Base-by-base conservation (phyloP, 1,140 invertebrate genomes). In the Orchesella cincta region DNA sequence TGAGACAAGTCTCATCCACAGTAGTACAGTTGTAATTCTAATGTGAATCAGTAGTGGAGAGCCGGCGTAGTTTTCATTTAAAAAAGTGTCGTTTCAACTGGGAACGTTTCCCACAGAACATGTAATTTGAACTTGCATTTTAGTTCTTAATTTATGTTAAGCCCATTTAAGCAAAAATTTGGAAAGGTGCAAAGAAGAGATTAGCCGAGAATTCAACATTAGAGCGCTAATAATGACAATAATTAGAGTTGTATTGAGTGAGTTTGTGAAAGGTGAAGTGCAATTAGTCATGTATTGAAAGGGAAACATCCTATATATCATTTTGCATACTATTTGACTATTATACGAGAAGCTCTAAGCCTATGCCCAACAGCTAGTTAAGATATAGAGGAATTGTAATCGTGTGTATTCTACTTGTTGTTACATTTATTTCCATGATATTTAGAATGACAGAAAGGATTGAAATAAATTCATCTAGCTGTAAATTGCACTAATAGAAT, bases 91-190 rank as follows among this genome's bases (percentile, higher is more conserved):
- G 39, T 46, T 46, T 20, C 8, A 46, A 46, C 20, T 31, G 62
- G 62, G 62, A 67, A 67, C 62, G 31, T 3, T 67, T 67, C 62
- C 14, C 62, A 67, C 29, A 67, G 1, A 67, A 33, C 62, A 2
- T 67, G 31, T 33, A 67, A 67, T 67, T 67, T 67, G 26, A 14
- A n/a, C 8, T 62, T 12, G 23, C 16, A 62, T 62, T 62, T 26
- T 62, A 62, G 23, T 28, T 62, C 54, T 62, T 62, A 62, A 62
- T 26, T 62, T n/a, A 62, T 14, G 54, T 62, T 62, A 62, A 62
- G 54, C 23, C 39, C 39, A 46, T 46, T 12, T 57, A 23, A 14
- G 14, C 52, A 12, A 67, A 31, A 14, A 18, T 67, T 67, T 67
- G 62, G 62, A 67, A 67, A 67, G 62, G 62, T 67, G 28, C 33